Evolutionary conservation across 2,113 vertebrate genomes (phyloP).

Genomic region (Nothocercus julius): DNA sequence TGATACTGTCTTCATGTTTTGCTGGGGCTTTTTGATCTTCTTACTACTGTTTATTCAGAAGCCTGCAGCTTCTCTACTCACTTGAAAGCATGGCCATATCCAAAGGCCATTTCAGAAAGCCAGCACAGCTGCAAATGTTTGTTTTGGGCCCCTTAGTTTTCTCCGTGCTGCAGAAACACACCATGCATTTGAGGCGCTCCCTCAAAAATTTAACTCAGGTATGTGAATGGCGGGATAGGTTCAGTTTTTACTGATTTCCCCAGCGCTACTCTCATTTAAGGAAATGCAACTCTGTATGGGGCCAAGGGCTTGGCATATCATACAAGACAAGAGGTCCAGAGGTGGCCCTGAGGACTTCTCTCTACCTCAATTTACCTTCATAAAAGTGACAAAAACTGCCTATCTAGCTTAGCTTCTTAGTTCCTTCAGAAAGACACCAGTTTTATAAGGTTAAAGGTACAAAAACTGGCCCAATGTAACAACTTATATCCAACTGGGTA

Average conservation of each 20-base stretch:
- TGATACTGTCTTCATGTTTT: not conserved
- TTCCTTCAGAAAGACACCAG: not conserved
- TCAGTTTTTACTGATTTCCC: not conserved
- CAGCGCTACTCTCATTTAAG: not conserved
- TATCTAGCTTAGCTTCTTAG: not conserved
- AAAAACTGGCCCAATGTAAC: not conserved
- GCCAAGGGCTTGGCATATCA: not conserved
- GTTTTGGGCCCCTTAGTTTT: not conserved
- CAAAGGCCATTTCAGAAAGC: not conserved
- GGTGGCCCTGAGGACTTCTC: not conserved
- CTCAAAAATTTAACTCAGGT: not conserved
- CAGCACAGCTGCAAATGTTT: not conserved
- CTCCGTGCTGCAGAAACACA: not conserved
- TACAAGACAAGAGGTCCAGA: not conserved
- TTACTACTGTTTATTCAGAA: not conserved
- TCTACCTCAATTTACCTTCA: not conserved
- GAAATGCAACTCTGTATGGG: not conserved
- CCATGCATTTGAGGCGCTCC: not conserved
- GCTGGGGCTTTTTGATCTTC: not conserved
- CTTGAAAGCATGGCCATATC: not conserved
- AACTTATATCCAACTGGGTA: not conserved
- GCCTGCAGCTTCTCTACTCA: not conserved
- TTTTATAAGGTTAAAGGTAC: not conserved
- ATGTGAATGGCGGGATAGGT: not conserved
- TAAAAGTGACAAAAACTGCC: not conserved